Evolutionary conservation across 2,888 invertebrate species (phyloP).

Genomic region (Leptinotarsa haldemani): DNA sequence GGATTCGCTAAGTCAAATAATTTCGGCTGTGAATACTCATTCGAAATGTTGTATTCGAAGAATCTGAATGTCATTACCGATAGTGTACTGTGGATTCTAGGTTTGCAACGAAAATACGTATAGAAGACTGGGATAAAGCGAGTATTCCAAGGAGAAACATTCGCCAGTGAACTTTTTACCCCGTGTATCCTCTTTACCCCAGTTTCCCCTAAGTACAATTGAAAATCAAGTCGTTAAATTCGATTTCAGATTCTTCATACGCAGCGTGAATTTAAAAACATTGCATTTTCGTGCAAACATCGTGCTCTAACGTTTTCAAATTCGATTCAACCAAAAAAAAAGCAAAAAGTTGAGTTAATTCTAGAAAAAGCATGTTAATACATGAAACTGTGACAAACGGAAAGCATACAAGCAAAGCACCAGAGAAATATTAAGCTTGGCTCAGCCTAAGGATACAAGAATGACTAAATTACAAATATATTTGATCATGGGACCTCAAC

Average conservation of each 20-base stretch:
- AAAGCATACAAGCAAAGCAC: conserved; percentile 24
- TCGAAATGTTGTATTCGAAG: background rate
- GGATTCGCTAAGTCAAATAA: conserved; percentile 24
- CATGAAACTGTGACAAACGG: conserved; percentile 15
- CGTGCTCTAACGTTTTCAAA: conserved; percentile 18
- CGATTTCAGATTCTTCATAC: conserved; percentile 5
- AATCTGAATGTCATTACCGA: conserved; percentile 2
- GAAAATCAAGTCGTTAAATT: background rate
- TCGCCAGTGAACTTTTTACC: too few species aligned
- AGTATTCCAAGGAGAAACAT: too few species aligned
- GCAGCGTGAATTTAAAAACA: conserved; percentile 5
- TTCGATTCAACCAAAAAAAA: background rate
- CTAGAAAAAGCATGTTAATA: conserved; percentile 19
- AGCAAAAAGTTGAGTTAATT: background rate
- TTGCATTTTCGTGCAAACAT: background rate
- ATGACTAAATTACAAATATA: too few species aligned
- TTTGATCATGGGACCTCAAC: too few species aligned
- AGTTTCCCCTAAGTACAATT: too few species aligned
- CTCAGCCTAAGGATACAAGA: background rate
- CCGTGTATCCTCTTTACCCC: too few species aligned
- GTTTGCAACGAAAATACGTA: too few species aligned
- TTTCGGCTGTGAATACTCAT: conserved; percentile 1
- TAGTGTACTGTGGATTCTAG: too few species aligned
- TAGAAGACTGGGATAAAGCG: too few species aligned
- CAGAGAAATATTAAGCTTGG: conserved; percentile 19